A percentile compares a stretch with the other conserved stretches of the same genome.
Conservation (phyloP, 2,797 vertebrate genomes). For the Fistularia commersonii region DNA sequence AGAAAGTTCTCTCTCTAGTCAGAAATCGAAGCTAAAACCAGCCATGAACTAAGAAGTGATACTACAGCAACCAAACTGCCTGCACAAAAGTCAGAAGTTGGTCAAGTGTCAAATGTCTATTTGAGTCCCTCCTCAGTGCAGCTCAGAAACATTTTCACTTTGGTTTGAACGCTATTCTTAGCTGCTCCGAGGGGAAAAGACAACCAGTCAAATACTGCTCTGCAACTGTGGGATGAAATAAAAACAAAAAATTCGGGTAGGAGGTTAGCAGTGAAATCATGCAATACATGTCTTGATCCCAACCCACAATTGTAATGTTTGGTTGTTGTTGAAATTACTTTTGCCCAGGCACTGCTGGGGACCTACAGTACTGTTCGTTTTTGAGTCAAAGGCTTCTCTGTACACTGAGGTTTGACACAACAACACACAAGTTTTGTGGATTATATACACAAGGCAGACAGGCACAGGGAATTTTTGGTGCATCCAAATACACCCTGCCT, state of each 20-base stretch:
- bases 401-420: constrained; percentile 37
- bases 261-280: constrained; percentile 23
- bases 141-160: too few species aligned
- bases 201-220: constrained; percentile 8
- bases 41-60: constrained; percentile 15
- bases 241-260: constrained; percentile 16
- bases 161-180: constrained; percentile 11
- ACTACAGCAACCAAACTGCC: not conserved
- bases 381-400: constrained; percentile 40
- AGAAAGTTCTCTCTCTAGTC: too few species aligned
- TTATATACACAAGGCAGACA: constrained; percentile 39
- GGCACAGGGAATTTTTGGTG: constrained; percentile 27
- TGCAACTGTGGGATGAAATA: constrained; percentile 20
- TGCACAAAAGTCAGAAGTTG: constrained; percentile 14
- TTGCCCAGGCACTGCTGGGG: constrained; percentile 31
- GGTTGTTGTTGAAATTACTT: constrained; percentile 39
- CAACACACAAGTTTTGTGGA: constrained; percentile 23
- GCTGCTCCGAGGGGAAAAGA: constrained; percentile 10
- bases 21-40: constrained; percentile 22
- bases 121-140: constrained; percentile 19
- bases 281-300: constrained; percentile 34
- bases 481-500: constrained; percentile 47
- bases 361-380: constrained; percentile 22
- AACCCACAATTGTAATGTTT: constrained; percentile 27
- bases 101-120: constrained; percentile 40